phyloP scores from a whole-genome alignment of 2,797 vertebrate species.

The Sebastes nivosus region DNA sequence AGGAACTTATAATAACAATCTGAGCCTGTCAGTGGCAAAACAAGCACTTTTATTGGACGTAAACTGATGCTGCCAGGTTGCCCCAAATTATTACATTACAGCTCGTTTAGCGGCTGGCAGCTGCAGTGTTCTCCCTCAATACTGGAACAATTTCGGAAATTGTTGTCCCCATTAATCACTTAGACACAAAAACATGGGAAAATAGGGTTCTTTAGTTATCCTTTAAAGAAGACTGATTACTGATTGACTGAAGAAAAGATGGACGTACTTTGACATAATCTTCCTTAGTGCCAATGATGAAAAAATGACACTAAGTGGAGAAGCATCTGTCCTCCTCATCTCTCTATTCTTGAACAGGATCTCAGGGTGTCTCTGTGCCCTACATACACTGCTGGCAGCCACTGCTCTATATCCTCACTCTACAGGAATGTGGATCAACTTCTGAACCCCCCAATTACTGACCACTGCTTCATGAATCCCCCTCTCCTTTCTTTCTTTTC shows the following conservation, averaged over 20 bases:
- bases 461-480: constrained; percentile 26
- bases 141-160: too few species aligned
- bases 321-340: not conserved
- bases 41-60: too few species aligned
- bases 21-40: too few species aligned
- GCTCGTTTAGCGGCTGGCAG: too few species aligned
- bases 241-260: not conserved
- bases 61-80: too few species aligned
- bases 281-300: not conserved
- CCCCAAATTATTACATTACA: too few species aligned
- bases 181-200: too few species aligned
- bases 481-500: not conserved
- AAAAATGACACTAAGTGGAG: not conserved
- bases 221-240: not conserved
- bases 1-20: too few species aligned
- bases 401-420: constrained; percentile 31
- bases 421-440: constrained; percentile 45
- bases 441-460: constrained; percentile 49
- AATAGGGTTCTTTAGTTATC: too few species aligned
- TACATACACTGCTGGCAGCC: constrained; percentile 17
- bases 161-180: too few species aligned
- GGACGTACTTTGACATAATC: not conserved
- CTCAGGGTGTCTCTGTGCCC: not conserved
- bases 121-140: too few species aligned
- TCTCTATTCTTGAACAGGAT: not conserved